These are phyloP conservation scores for Oxystoma pomonae DNA, from an alignment of 2,888 invertebrate genomes.

Conservation along the genomic window DNA sequence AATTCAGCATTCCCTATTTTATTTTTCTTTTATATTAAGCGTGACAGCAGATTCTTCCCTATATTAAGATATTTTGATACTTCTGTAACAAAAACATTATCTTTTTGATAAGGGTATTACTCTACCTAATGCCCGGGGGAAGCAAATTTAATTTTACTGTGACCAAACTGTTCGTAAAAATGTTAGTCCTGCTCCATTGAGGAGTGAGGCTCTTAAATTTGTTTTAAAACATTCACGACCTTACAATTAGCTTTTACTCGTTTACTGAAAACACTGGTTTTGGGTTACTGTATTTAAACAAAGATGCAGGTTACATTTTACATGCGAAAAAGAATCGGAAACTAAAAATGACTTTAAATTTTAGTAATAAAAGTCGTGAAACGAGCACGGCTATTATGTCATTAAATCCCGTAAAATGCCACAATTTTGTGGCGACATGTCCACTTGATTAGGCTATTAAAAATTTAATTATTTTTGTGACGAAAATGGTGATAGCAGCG, in stretches of 20 bases:
- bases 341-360: too few species aligned
- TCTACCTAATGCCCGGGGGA: too few species aligned
- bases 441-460: conserved; percentile 19
- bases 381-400: background rate
- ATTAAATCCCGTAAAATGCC: conserved; percentile 7
- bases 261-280: background rate
- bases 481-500: background rate
- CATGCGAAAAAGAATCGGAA: too few species aligned
- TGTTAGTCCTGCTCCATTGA: too few species aligned
- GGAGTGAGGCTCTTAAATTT: background rate
- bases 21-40: background rate
- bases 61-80: background rate
- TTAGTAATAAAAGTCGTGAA: background rate
- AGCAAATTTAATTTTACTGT: too few species aligned
- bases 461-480: conserved; percentile 11
- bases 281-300: too few species aligned
- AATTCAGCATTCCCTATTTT: background rate
- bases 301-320: too few species aligned
- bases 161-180: too few species aligned
- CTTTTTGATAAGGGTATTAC: too few species aligned
- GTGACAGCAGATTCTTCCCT: background rate
- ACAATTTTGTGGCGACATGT: conserved; percentile 21
- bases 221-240: background rate
- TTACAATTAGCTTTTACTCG: background rate
- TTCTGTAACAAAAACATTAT: too few species aligned